Evolutionary conservation across 2,888 invertebrate species (phyloP), one percentile per base, ranked within the genome.

Genomic region (Hymenopus coronatus): DNA sequence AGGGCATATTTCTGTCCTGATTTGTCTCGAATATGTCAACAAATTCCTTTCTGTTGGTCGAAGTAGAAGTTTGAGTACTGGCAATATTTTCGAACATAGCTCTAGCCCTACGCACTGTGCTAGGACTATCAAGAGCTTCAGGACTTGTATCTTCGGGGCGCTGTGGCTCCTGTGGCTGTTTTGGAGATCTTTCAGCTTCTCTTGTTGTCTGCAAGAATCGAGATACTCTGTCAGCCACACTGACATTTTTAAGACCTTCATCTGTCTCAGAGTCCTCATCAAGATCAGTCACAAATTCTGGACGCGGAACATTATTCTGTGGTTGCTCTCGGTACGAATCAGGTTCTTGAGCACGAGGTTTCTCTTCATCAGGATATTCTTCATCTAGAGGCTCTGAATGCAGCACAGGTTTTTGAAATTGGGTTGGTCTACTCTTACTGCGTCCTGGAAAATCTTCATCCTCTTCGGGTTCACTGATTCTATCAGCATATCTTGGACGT

Each of bases 391-490:
- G 89, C n/a, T 90, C 88, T 25, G 89, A 84, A n/a, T 89, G 86
- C 6, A 90, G 28, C 2, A 90, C 87, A 33, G 91, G 91, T 28
- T 88, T 87, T 85, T 89, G 88, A 88, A 91, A 90, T 33, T 81
- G 33, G 3, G 88, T 83, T 54, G 90, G 84, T 6, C 85, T 88
- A 27, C 82, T 83, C 46, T 83, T 89, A 40, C 28, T 85, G 0
- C 46, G n/a, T 3, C 83, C 28, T 12, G 25, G 28, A 46, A 86
- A 27, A 20, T 89, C 85, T 8, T 90, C 90, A 81, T 95, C 95
- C 91, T 97, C 97, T 91, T 97, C 97, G 0, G 97, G 97, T 92
- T 97, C 97, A 91, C 94, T 95, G 0, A 97, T 95, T 91, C 95
- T 95, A 92, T 97, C 97, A 0, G 97, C 97, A 92, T 96, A 96